Percentiles rank a stretch among this genome's conserved stretches.
These are phyloP conservation scores for Melanotaenia nigrans DNA, from an alignment of 2,797 vertebrate genomes.

Conservation along the genomic window DNA sequence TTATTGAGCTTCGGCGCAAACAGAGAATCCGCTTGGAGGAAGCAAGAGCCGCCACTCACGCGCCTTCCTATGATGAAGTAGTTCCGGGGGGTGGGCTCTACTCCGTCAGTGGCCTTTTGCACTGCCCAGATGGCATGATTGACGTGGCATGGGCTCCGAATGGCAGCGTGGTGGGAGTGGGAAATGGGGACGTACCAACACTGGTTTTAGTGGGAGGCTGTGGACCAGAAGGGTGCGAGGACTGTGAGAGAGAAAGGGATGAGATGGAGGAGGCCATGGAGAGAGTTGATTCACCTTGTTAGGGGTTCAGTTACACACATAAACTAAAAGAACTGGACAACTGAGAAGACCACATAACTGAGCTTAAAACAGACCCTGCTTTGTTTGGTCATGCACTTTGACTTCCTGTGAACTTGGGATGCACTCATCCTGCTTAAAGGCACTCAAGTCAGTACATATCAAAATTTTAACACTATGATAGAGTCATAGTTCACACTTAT, in stretches of 20 bases:
- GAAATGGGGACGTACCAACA: conserved; percentile 78
- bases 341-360: conserved; percentile 8
- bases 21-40: conserved; percentile 81
- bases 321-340: conserved; percentile 30
- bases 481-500: conserved; percentile 16
- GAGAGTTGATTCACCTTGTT: conserved; percentile 79
- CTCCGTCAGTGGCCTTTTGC: conserved; percentile 82
- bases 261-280: conserved; percentile 77
- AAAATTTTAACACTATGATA: conserved; percentile 14
- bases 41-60: conserved; percentile 66
- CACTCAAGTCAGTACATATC: conserved; percentile 34
- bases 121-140: conserved; percentile 79
- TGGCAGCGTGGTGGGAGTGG: conserved; percentile 65
- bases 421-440: conserved; percentile 4
- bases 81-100: conserved; percentile 80
- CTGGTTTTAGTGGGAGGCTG: conserved; percentile 82
- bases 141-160: conserved; percentile 77
- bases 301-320: conserved; percentile 23
- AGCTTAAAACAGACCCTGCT: conserved; percentile 20
- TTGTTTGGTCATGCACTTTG: conserved; percentile 25
- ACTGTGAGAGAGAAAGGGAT: conserved; percentile 85
- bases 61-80: conserved; percentile 81
- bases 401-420: conserved; percentile 29
- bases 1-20: conserved; percentile 83
- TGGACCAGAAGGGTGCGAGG: conserved; percentile 81